Percentiles rank a stretch among this genome's conserved stretches.
Conservation (phyloP, 2,888 invertebrate species). For the Vesta saturnalis region DNA sequence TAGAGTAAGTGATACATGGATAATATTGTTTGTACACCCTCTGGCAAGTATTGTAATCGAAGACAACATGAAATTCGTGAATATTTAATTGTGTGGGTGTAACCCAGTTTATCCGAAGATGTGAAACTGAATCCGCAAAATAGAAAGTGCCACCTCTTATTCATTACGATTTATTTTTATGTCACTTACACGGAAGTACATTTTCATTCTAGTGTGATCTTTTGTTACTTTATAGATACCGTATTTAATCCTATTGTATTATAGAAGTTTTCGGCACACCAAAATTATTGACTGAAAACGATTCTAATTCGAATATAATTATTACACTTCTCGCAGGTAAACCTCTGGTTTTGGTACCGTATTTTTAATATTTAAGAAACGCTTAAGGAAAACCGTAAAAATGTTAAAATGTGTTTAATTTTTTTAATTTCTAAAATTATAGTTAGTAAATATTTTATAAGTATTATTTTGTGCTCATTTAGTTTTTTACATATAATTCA, state of each 20-base stretch:
- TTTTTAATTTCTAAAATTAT: too few relatives aligned
- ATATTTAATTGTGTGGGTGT: conserved; percentile 44
- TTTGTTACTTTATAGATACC: background rate
- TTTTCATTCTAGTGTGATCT: conserved; percentile 39
- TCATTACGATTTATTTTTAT: conserved; percentile 47
- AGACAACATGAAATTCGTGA: conserved; percentile 43
- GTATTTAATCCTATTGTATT: background rate
- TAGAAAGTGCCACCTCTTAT: conserved; percentile 51
- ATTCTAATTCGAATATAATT: conserved; percentile 29
- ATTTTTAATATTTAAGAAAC: conserved; percentile 2
- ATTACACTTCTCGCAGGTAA: conserved; percentile 10
- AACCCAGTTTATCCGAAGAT: conserved; percentile 45
- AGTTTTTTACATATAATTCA: background rate
- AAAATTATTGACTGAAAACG: background rate
- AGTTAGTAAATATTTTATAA: background rate
- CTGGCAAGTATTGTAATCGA: conserved; percentile 32
- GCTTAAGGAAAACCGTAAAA: background rate
- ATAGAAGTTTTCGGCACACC: background rate
- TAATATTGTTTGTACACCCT: conserved; percentile 16
- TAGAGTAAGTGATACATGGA: background rate
- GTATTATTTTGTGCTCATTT: background rate
- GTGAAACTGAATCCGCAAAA: conserved; percentile 47
- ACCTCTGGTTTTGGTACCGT: background rate
- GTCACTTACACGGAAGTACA: conserved; percentile 42
- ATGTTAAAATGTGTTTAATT: background rate